Evolutionary conservation across 1,140 invertebrate genomes (phyloP), one percentile per base, ranked within the genome.

Genomic region (Ectropis grisescens): DNA sequence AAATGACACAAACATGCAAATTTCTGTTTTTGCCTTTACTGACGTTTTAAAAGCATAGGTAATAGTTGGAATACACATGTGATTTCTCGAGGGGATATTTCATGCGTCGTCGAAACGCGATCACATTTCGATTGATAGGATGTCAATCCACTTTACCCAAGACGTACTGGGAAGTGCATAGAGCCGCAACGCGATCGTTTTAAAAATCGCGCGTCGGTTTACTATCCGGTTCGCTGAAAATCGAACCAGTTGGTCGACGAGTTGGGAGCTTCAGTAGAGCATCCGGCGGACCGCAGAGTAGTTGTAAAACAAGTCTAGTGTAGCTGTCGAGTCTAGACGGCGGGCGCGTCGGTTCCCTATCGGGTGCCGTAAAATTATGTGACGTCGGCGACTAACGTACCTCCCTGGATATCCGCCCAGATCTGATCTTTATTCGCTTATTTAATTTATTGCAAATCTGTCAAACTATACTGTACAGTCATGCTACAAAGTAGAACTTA

Each of bases 281-380:
- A 47, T 35, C 35, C 7, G 28, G 47, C 33, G 33, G 41, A 34
- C 16, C 3, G 3, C 24, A n/a, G 6, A 52, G 45, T 35, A 32
- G 65, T 74, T 49, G 61, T 45, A 37, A 41, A 47, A 74, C 67
- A 31, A 59, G 70, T 79, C 57, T 67, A 64, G 58, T 44, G 48
- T 43, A 47, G 36, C 40, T 38, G 68, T 75, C 65, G 67, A 47
- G 74, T 79, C 74, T 79, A 75, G 74, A 79, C 74, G 66, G 66
- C 13, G 19, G 19, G 37, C 51, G 57, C 58, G 58, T 55, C 53
- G 65, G 60, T 57, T 61, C 52, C 42, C 65, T 65, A 69, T 71
- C 64, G 59, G 53, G 42, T 45, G 47, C 45, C 44, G 62, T 58
- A 61, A 72, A 75, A 75, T 75, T 72, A 72, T 72, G 59, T 70